Percentiles rank a stretch among this genome's conserved stretches.
Conservation (phyloP, 2,888 invertebrate species). For the Eucriotettix oculatus region DNA sequence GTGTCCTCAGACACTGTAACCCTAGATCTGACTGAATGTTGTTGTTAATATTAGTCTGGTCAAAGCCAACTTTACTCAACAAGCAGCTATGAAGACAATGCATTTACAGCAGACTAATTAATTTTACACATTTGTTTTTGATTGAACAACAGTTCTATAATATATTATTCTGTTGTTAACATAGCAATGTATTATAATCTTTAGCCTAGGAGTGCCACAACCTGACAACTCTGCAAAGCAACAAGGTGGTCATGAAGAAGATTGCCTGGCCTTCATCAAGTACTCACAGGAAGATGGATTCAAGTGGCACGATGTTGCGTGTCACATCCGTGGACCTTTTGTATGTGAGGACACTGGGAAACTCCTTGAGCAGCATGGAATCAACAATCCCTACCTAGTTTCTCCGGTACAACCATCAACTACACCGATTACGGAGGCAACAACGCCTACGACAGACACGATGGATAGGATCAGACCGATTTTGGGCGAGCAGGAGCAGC, state of each 20-base stretch:
- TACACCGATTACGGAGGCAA: not conserved
- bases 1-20: not conserved
- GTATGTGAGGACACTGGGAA: conserved; percentile 58
- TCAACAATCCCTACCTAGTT: not conserved
- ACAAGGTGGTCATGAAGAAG: conserved; percentile 69
- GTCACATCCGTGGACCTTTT: conserved; percentile 75
- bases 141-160: not conserved
- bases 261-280: conserved; percentile 70
- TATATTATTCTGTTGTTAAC: not conserved
- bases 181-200: conserved; percentile 6
- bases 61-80: not conserved
- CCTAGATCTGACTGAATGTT: not conserved
- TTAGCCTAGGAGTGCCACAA: conserved; percentile 59
- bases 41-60: not conserved
- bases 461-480: not conserved
- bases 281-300: conserved; percentile 82
- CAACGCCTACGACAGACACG: not conserved
- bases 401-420: not conserved
- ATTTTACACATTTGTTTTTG: not conserved
- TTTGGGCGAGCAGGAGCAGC: not conserved
- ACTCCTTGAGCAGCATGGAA: not conserved
- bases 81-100: no score
- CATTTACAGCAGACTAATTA: no score
- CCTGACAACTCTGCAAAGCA: conserved; percentile 71
- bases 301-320: conserved; percentile 81